Base-by-base conservation (phyloP, 2,113 vertebrate species). In the Uria lomvia region DNA sequence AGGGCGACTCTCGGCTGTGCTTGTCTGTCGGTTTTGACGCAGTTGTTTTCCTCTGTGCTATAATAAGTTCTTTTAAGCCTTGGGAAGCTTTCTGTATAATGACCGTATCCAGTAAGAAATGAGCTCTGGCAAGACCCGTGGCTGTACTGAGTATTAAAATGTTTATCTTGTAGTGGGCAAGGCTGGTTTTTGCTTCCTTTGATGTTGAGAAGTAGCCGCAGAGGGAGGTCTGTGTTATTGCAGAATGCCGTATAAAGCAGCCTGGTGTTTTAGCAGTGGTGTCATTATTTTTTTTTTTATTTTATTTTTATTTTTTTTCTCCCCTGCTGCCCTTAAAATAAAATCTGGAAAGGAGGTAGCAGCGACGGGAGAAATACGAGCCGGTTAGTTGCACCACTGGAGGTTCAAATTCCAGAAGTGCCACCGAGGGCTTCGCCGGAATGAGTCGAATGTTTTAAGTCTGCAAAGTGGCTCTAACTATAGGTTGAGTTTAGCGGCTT, bases 11-110 rank as follows among this genome's bases (percentile, higher is more conserved):
- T 34, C 0, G 5, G 29, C 52, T 8, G 2, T 5, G 36, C 50
- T 45, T 5, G 0, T 43, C 71, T 27, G 1, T 38, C 4, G 9
- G 18, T 15, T 56, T 43, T 8, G 42, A 11, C 4, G 4, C 23
- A 3, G 52, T 45, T 55, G 26, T 60, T 59, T 60, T 49, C 22
- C 56, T 26, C 58, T 9, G 9, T 22, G 53, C 77, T 23, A 0
- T 22, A 3, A 12, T 5, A 8, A 3, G 2, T 59, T 16, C 79
- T 30, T 59, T 27, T 8, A 59, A 72, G 50, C 72, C 68, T 40
- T 4, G 29, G 75, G 81, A 55, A 73, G 78, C 86, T 55, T 42
- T 32, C 45, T 15, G 21, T 27, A 0, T 49, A 58, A 23, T 20
- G 43, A 32, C 34, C 2, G 2, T 65, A 15, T 42, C 70, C 70